A percentile compares a stretch with the other conserved stretches of the same genome.
These are phyloP conservation scores for Propsilocerus akamusi DNA, from an alignment of 1,140 invertebrate species.

Conservation along the genomic window DNA sequence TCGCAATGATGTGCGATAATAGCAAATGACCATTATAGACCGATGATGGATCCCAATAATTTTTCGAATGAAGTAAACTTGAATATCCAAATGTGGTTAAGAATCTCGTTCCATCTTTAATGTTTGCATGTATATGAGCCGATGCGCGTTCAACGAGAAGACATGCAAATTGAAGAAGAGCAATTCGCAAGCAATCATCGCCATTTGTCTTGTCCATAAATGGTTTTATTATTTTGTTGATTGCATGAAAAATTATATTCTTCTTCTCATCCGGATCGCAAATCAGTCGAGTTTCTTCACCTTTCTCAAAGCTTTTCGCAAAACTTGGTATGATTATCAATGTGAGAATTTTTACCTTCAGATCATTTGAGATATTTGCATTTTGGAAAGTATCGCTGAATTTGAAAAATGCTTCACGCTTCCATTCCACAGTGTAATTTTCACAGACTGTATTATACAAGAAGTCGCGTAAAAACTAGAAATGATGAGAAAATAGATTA, in stretches of 20 bases:
- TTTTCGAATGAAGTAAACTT: conserved; percentile 75
- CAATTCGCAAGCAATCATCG: conserved; percentile 73
- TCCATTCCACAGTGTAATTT: conserved; percentile 87
- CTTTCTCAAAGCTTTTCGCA: conserved; percentile 81
- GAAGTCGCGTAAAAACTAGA: conserved; percentile 79
- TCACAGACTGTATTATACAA: conserved; percentile 85
- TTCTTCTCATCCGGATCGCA: conserved; percentile 68
- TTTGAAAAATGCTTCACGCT: conserved; percentile 82
- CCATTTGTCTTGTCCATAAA: conserved; percentile 75
- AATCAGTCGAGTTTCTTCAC: conserved; percentile 73
- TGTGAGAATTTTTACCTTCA: conserved; percentile 58
- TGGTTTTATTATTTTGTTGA: conserved; percentile 76
- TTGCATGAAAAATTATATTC: conserved; percentile 88
- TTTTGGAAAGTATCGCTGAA: conserved; percentile 83
- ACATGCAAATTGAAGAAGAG: conserved; percentile 87
- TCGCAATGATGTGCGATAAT: conserved; percentile 91
- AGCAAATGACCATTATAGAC: conserved; percentile 95
- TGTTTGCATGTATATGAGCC: conserved; percentile 89
- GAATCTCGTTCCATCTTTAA: conserved; percentile 75
- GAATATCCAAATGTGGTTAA: conserved; percentile 99
- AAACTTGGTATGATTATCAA: conserved; percentile 90
- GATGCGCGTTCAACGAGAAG: conserved; percentile 88
- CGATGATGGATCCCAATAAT: conserved; percentile 89
- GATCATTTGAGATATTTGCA: conserved; percentile 53
- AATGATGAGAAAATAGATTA: conserved; percentile 15